phyloP scores from a whole-genome alignment of 2,888 invertebrate genomes.

The Microchrysa polita region DNA sequence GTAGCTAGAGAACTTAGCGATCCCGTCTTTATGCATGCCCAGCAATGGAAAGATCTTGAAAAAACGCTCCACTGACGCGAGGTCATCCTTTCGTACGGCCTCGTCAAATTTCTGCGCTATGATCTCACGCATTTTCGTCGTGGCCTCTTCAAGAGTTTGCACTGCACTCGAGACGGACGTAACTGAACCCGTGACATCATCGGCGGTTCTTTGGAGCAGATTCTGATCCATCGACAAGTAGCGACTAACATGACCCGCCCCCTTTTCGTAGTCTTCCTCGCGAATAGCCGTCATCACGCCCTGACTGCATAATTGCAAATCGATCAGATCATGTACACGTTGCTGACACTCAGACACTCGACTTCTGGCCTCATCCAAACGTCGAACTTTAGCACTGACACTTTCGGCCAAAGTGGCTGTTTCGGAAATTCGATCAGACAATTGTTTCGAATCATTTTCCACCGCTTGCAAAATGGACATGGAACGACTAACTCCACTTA shows the following conservation, averaged over 20 bases:
- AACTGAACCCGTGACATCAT: slow-evolving; percentile 73
- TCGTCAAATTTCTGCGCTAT: slow-evolving; percentile 87
- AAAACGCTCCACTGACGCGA: slow-evolving; percentile 90
- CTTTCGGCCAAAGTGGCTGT: slow-evolving; percentile 91
- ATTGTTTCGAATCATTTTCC: slow-evolving; percentile 79
- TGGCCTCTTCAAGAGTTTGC: slow-evolving; percentile 75
- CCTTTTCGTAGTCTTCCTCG: slow-evolving; percentile 95
- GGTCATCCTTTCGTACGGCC: slow-evolving; percentile 87
- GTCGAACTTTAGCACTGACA: slow-evolving; percentile 95
- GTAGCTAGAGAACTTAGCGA: slow-evolving; percentile 87
- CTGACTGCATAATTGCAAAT: slow-evolving; percentile 94
- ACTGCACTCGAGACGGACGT: slow-evolving; percentile 64
- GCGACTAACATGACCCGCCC: slow-evolving; percentile 94
- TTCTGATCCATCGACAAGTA: slow-evolving; percentile 93
- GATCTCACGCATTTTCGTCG: slow-evolving; percentile 69
- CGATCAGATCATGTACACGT: slow-evolving; percentile 92
- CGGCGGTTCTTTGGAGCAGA: slow-evolving; percentile 78
- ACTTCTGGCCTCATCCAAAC: slow-evolving; percentile 87
- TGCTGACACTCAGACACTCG: slow-evolving; percentile 94
- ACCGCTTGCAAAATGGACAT: slow-evolving; percentile 82
- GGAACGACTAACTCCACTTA: slow-evolving; percentile 81
- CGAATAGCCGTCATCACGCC: slow-evolving; percentile 95
- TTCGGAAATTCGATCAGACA: slow-evolving; percentile 84
- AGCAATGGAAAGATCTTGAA: slow-evolving; percentile 97
- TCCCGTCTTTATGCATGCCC: slow-evolving; percentile 89